These are phyloP conservation scores for Malurus elegans DNA, from an alignment of 2,113 vertebrate species.

Conservation along the genomic window DNA sequence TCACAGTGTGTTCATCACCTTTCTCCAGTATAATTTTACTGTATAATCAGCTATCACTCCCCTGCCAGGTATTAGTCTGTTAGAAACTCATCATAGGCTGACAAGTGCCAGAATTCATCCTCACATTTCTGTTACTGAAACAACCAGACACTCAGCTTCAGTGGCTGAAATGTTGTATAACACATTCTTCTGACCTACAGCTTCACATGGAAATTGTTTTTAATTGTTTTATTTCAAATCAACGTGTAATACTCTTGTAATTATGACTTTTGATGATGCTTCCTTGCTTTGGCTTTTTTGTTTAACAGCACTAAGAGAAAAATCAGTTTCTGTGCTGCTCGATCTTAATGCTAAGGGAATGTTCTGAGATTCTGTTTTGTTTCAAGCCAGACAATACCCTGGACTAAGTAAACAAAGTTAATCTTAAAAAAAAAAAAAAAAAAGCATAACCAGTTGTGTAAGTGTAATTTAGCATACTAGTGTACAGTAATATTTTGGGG, in stretches of 20 bases:
- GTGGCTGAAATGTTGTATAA: background rate
- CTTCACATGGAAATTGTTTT: slow-evolving; percentile 13
- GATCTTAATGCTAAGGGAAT: background rate
- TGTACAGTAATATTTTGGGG: background rate
- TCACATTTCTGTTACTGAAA: slow-evolving; percentile 33
- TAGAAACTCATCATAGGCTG: slow-evolving; percentile 58
- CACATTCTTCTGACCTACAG: slow-evolving; percentile 6
- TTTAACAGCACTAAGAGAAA: background rate
- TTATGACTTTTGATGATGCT: background rate
- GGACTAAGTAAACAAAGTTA: background rate
- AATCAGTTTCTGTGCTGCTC: background rate
- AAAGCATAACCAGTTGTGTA: background rate
- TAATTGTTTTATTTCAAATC: slow-evolving; percentile 30
- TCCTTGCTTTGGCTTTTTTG: background rate
- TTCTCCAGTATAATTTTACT: slow-evolving; percentile 33
- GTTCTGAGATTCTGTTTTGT: background rate
- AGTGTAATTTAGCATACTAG: background rate
- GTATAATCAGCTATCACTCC: slow-evolving; percentile 61
- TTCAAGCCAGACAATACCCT: background rate
- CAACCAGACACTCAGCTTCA: background rate
- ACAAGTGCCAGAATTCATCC: slow-evolving; percentile 42
- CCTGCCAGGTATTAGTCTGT: slow-evolving; percentile 60
- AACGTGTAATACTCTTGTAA: background rate
- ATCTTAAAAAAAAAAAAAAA: background rate
- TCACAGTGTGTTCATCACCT: slow-evolving; percentile 29